Evolutionary conservation across 2,797 vertebrate species (phyloP).

Genomic region (Pachyuromys duprasi): DNA sequence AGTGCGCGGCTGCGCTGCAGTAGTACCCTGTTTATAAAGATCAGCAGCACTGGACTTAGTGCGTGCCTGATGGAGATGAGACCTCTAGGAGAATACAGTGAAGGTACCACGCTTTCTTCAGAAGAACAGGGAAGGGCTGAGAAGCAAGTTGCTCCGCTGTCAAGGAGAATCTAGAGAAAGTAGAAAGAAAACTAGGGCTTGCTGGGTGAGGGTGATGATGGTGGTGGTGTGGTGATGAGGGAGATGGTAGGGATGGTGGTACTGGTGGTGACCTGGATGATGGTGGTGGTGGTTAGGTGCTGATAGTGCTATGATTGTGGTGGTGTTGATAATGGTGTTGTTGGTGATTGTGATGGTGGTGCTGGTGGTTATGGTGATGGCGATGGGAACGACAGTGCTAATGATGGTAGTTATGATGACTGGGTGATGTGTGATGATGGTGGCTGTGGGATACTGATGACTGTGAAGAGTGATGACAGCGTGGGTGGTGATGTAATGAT

Average conservation of each 20-base stretch:
- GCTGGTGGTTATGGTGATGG: neutral
- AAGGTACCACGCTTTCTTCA: too few species aligned
- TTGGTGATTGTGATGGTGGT: neutral
- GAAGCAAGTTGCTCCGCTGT: neutral
- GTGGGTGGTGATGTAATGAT: neutral
- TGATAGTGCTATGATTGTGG: fast-evolving
- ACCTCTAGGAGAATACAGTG: neutral
- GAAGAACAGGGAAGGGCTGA: neutral
- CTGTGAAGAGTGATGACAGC: neutral
- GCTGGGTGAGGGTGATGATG: neutral
- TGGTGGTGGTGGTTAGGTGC: neutral
- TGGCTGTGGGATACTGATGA: neutral
- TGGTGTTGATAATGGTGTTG: neutral
- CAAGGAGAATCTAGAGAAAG: neutral
- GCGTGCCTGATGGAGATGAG: neutral
- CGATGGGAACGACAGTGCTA: neutral
- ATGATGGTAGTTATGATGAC: neutral
- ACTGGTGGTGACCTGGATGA: neutral
- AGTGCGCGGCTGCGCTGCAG: too few species aligned
- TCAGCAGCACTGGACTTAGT: neutral
- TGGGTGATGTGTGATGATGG: too few species aligned
- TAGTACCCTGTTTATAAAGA: neutral
- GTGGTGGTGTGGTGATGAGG: neutral
- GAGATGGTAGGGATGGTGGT: neutral
- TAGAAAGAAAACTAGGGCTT: neutral